A percentile compares a stretch with the other conserved stretches of the same genome.
Evolutionary conservation across 1,140 invertebrate species (phyloP).

Genomic region (Gonioctena quinquepunctata): DNA sequence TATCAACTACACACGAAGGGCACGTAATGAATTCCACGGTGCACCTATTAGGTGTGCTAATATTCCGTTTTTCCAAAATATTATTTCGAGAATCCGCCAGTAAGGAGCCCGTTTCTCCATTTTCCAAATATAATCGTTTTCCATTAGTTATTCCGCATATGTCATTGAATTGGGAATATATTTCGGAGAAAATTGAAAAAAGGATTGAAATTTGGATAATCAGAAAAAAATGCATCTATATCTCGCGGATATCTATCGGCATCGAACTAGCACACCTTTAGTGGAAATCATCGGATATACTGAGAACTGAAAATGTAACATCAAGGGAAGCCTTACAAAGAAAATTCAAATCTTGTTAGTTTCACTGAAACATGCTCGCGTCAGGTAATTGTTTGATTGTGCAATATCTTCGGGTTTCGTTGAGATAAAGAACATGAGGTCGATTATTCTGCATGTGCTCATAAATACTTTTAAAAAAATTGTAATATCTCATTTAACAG

Average conservation of each 20-base stretch:
- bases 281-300: not conserved
- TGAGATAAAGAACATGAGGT: too few species aligned
- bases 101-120: conserved; percentile 62
- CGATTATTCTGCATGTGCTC: too few species aligned
- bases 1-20: conserved; percentile 69
- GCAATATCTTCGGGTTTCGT: too few species aligned
- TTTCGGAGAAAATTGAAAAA: conserved; percentile 12
- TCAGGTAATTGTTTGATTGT: not conserved
- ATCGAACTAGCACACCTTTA: not conserved
- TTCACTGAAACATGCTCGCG: not conserved
- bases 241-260: not conserved
- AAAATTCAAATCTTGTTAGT: conserved; percentile 12
- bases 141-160: conserved; percentile 67
- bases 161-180: conserved; percentile 44
- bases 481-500: too few species aligned
- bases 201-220: not conserved
- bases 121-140: conserved; percentile 63
- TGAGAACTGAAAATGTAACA: not conserved
- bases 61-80: conserved; percentile 46
- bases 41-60: conserved; percentile 60
- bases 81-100: conserved; percentile 57
- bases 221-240: not conserved
- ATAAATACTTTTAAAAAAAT: too few species aligned
- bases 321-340: conserved; percentile 4
- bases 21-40: conserved; percentile 72